Evolutionary conservation across 2,888 invertebrate species (phyloP).

Genomic region (Lasioglossum pauxillum): DNA sequence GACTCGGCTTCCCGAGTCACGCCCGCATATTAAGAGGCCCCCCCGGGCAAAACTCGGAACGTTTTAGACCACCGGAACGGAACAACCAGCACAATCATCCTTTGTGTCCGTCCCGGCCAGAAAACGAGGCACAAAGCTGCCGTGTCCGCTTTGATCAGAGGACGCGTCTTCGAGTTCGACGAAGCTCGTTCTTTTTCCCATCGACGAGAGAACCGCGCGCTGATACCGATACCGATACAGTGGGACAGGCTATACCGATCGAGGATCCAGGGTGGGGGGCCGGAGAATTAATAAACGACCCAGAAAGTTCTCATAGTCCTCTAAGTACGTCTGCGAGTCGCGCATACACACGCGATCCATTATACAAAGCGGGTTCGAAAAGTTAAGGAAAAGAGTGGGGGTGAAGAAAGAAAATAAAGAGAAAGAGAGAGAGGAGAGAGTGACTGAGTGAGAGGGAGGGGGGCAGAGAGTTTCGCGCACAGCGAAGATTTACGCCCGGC

Average conservation of each 20-base stretch:
- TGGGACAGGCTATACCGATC: background rate
- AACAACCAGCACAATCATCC: background rate
- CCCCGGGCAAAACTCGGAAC: background rate
- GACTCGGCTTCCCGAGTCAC: background rate
- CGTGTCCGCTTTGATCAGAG: background rate
- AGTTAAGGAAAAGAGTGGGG: constrained; percentile 49
- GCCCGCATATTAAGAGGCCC: background rate
- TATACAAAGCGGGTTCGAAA: constrained; percentile 66
- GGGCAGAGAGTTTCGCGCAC: constrained; percentile 62
- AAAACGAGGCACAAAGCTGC: background rate
- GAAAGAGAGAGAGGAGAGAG: background rate
- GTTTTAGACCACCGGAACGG: background rate
- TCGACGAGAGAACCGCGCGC: background rate
- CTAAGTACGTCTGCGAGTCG: background rate
- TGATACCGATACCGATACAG: background rate
- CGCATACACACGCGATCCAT: constrained; percentile 40
- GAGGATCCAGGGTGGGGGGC: background rate
- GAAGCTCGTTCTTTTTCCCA: background rate
- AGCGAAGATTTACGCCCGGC: constrained; percentile 71
- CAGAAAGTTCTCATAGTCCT: background rate
- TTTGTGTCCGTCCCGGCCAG: background rate
- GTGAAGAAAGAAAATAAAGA: constrained; percentile 40
- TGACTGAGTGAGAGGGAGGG: background rate
- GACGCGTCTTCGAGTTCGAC: constrained; percentile 1
- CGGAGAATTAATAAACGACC: background rate